A percentile compares a stretch with the other conserved stretches of the same genome.
These are phyloP conservation scores for Eleutherodactylus coqui DNA, from an alignment of 2,797 vertebrate species.

Conservation along the genomic window DNA sequence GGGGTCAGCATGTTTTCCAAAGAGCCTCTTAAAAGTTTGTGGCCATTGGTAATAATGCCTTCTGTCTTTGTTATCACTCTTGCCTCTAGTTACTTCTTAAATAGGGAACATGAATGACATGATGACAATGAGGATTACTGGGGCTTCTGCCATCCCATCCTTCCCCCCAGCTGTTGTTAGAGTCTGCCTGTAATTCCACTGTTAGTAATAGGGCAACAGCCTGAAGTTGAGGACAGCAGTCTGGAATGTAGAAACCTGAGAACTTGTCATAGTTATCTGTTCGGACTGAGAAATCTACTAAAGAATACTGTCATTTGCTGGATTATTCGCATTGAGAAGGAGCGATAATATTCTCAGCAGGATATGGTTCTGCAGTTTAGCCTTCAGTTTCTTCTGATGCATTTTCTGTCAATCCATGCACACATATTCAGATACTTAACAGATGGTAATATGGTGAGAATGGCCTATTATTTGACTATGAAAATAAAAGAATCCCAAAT, in stretches of 20 bases:
- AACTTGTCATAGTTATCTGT: constrained; percentile 47
- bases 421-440: neutral
- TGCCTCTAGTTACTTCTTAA: constrained; percentile 62
- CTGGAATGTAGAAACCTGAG: constrained; percentile 61
- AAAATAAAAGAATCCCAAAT: too few species aligned
- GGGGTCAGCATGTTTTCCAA: constrained; percentile 36
- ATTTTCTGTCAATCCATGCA: neutral
- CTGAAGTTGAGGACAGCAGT: constrained; percentile 62
- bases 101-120: constrained; percentile 63
- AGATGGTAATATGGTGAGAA: too few species aligned
- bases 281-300: constrained; percentile 42
- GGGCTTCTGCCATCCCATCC: constrained; percentile 55
- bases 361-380: neutral
- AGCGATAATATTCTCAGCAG: constrained; percentile 18
- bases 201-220: constrained; percentile 55
- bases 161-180: constrained; percentile 60
- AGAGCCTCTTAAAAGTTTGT: constrained; percentile 49
- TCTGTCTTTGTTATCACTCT: constrained; percentile 55
- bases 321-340: constrained; percentile 44
- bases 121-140: constrained; percentile 62
- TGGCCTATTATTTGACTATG: too few species aligned
- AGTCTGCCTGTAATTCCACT: constrained; percentile 54
- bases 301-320: constrained; percentile 51
- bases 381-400: neutral
- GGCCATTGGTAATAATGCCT: constrained; percentile 46